phyloP scores from a whole-genome alignment of 2,113 vertebrate species.

The Ailurus styani region DNA sequence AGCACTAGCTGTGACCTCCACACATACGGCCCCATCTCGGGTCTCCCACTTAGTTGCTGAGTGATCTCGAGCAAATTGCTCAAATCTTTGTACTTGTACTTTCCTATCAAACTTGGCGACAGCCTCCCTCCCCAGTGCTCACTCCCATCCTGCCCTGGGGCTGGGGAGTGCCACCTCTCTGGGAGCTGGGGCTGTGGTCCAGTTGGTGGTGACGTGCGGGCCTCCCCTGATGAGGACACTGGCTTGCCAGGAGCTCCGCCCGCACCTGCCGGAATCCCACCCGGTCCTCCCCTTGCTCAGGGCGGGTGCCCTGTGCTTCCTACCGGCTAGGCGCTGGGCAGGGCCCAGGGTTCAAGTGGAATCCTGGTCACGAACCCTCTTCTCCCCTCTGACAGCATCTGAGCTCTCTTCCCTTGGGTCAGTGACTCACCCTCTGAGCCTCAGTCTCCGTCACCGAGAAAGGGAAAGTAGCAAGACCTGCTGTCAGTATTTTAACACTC shows the following conservation, averaged over 20 bases:
- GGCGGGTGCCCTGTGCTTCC: accelerated
- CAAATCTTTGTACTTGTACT: not conserved
- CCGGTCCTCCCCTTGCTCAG: not conserved
- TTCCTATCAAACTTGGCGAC: not conserved
- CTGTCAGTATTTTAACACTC: not conserved
- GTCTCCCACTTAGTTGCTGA: not conserved
- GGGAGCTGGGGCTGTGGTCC: not conserved
- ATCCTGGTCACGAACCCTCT: too few relatives aligned
- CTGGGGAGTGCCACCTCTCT: not conserved
- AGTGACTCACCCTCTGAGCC: not conserved
- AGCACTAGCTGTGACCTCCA: not conserved
- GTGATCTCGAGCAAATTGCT: not conserved
- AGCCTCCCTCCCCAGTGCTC: too few relatives aligned
- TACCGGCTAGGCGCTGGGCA: not conserved
- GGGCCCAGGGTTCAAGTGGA: too few relatives aligned
- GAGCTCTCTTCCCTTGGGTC: not conserved
- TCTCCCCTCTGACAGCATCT: not conserved
- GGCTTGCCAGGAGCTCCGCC: not conserved
- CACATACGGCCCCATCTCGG: not conserved
- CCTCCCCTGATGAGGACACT: not conserved
- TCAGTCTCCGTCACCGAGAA: not conserved
- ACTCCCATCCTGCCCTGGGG: not conserved
- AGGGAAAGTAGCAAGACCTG: not conserved
- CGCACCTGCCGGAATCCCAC: not conserved
- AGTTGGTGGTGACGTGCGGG: not conserved